A percentile compares a stretch with the other conserved stretches of the same genome.
These are phyloP conservation scores for Panagrolaimus sp. DNA, from an alignment of 1,140 invertebrate genomes.

Conservation along the genomic window DNA sequence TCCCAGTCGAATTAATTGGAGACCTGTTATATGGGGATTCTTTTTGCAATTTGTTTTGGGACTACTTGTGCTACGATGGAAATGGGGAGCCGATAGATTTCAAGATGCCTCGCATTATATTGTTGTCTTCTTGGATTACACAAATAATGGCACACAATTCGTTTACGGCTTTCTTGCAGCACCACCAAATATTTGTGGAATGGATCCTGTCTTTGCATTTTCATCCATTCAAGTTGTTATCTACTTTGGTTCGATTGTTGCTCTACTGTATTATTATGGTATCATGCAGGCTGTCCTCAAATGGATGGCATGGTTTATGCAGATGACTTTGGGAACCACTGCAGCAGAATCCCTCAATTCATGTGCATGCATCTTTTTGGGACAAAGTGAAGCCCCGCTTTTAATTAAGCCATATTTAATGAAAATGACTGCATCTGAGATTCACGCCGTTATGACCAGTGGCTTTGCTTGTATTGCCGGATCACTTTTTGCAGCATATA, in stretches of 20 bases:
- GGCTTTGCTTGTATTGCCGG: conserved; percentile 91
- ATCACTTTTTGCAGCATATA: conserved; percentile 83
- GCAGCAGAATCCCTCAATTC: conserved; percentile 83
- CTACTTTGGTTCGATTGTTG: conserved; percentile 59
- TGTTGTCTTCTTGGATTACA: conserved; percentile 72
- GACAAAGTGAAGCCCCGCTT: conserved; percentile 82
- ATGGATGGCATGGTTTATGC: conserved; percentile 68
- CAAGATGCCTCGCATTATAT: conserved; percentile 56
- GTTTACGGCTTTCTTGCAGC: conserved; percentile 70
- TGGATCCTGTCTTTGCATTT: conserved; percentile 59
- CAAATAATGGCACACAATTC: conserved; percentile 72
- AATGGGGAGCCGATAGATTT: conserved; percentile 63
- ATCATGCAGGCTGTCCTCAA: conserved; percentile 77
- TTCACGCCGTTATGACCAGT: conserved; percentile 83
- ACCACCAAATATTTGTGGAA: conserved; percentile 67
- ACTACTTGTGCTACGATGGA: conserved; percentile 76
- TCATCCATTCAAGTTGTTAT: conserved; percentile 54
- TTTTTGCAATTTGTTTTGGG: conserved; percentile 79
- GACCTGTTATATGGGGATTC: conserved; percentile 71
- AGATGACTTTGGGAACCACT: conserved; percentile 71
- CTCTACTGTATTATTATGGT: conserved; percentile 79
- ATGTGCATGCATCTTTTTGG: conserved; percentile 82
- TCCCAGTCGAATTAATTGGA: conserved; percentile 66
- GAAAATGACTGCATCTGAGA: conserved; percentile 78
- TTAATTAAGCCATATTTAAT: conserved; percentile 77